Conservation (phyloP, 2,797 vertebrate genomes). For the Lepilemur septentrionalis region DNA sequence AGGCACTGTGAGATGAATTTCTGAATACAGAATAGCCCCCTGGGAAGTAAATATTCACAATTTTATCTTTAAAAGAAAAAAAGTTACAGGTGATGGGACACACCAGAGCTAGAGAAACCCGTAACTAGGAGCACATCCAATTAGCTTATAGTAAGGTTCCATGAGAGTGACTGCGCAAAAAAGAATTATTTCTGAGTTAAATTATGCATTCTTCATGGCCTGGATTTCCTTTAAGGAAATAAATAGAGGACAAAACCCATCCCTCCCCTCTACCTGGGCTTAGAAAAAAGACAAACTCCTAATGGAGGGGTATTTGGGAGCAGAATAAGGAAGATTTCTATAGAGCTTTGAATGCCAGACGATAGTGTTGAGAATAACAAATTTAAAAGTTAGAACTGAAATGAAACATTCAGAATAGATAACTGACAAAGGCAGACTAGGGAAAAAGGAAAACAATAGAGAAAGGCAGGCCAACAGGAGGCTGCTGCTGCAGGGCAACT, state of each 20-base stretch:
- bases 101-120: neutral
- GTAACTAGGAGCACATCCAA: neutral
- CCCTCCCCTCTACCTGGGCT: neutral
- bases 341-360: neutral
- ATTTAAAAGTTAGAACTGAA: neutral
- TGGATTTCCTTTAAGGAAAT: neutral
- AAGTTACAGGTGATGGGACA: neutral
- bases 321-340: neutral
- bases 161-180: neutral
- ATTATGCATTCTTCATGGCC: neutral
- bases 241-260: neutral
- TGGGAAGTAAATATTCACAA: neutral
- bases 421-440: neutral
- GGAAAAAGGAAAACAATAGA: neutral
- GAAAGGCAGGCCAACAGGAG: neutral
- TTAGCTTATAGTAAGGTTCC: neutral
- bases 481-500: neutral
- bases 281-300: neutral
- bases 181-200: neutral
- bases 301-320: neutral
- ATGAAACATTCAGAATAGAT: neutral
- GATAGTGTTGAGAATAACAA: neutral
- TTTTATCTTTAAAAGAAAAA: neutral
- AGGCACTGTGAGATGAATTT: neutral
- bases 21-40: neutral